Conservation (phyloP, 2,797 vertebrate genomes). For the Pseudopleuronectes americanus region DNA sequence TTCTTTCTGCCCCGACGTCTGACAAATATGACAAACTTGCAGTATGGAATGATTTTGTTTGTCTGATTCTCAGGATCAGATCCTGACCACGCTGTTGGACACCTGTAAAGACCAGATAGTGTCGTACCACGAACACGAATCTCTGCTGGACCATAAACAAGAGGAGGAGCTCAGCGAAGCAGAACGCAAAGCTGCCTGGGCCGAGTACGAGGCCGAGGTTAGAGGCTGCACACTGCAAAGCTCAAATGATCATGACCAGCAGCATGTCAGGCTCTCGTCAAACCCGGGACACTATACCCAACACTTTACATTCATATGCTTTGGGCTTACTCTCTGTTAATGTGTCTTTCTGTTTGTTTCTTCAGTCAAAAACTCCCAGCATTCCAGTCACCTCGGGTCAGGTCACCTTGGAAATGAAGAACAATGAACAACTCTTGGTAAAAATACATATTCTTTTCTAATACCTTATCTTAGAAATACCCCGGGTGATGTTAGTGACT, state of each 20-base stretch:
- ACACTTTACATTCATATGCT: too few relatives aligned
- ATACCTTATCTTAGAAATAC: too few relatives aligned
- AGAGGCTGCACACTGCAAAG: slow-evolving; percentile 34
- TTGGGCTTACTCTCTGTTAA: neutral
- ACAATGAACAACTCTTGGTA: slow-evolving; percentile 77
- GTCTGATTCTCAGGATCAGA: slow-evolving; percentile 82
- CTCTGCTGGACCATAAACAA: slow-evolving; percentile 94
- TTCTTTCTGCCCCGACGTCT: neutral
- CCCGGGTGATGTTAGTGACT: neutral
- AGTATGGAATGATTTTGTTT: neutral
- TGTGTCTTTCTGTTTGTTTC: slow-evolving; percentile 9
- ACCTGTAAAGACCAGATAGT: slow-evolving; percentile 92
- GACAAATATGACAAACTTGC: neutral
- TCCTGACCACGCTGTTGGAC: slow-evolving; percentile 88
- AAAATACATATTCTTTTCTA: neutral
- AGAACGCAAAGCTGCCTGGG: slow-evolving; percentile 95
- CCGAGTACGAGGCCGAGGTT: slow-evolving; percentile 95
- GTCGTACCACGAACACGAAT: slow-evolving; percentile 94
- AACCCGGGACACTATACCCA: too few relatives aligned
- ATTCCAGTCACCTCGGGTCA: neutral
- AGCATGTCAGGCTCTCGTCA: neutral
- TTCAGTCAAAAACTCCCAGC: slow-evolving; percentile 47
- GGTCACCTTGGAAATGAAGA: slow-evolving; percentile 38
- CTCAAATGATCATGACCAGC: neutral
- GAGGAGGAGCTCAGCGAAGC: slow-evolving; percentile 97